Conservation (phyloP, 1,140 invertebrate species). For the Penaeus japonicus region DNA sequence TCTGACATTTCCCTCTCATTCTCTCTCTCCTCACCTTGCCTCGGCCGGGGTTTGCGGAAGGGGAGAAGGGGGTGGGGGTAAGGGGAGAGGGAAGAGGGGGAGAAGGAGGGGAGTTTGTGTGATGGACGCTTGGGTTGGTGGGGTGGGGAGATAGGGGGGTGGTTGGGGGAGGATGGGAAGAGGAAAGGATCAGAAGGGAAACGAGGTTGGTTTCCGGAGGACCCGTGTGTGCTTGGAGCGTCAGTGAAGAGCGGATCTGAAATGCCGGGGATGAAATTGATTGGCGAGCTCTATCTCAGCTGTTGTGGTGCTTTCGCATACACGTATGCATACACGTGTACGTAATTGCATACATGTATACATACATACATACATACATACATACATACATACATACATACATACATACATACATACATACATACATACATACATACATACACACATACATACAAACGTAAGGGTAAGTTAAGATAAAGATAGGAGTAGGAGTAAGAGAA, state of each 20-base stretch:
- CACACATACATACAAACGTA: neutral
- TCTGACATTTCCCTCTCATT: neutral
- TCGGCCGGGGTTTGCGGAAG: neutral
- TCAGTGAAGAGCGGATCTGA: no score
- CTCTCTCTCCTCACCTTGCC: neutral
- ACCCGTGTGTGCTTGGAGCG: no score
- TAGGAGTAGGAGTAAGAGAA: neutral
- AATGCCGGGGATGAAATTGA: no score
- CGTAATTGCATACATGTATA: neutral
- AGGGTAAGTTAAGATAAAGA: neutral
- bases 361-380: neutral
- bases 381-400: neutral
- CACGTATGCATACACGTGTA: slow-evolving; percentile 15
- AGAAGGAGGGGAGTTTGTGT: neutral
- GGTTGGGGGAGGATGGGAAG: neutral
- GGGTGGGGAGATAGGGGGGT: neutral
- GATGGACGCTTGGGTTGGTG: no score
- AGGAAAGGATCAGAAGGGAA: no score
- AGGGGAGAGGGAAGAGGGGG: neutral
- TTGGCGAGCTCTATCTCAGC: no score
- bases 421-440: neutral
- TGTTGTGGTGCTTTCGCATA: neutral
- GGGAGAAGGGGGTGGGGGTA: no score
- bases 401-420: neutral
- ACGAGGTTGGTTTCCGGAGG: no score